Evolutionary conservation across 2,888 invertebrate species (phyloP), one percentile per base, ranked within the genome.

Genomic region (Euclidia mi): DNA sequence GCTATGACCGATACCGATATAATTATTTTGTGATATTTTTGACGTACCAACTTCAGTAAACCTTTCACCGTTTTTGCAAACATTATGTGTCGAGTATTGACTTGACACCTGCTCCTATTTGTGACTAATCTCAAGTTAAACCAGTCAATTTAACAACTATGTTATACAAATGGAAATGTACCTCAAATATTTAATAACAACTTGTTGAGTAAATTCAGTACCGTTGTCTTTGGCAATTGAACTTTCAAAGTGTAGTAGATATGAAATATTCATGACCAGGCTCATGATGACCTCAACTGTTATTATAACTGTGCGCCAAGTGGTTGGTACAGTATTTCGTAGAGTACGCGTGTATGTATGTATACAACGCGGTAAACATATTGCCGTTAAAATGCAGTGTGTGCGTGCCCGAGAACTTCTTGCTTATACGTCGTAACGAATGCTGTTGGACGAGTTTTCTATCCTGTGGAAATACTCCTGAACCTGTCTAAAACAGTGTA

Each of bases 251-350:
- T 65, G 55, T 38, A 6, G 62, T 58, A 34, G 20, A 50, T 71
- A 86, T 85, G 76, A 82, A 85, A 83, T 87, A 86, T 85, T 83
- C 84, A 88, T 87, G 78, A 79, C 42, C 59, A 44, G 44, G 66
- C 56, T 64, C 76, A 75, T 72, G 78, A 78, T 81, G 82, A 81
- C 79, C 79, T 83, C 78, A 76, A 82, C 79, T 75, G 79, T 81
- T 86, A 78, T 82, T 82, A 83, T 87, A 89, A 88, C 85, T 85
- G 87, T 85, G 65, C 64, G 56, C 64, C 57, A 63, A 67, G 59
- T 42, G 37, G 66, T 56, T 57, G 38, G 55, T 58, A 67, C 57
- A 56, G 28, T 60, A 46, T 49, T 57, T 45, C 40, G 49, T 51
- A 49, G 53, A 35, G 53, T 57, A 46, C 35, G 45, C 41, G 49